Conservation (phyloP, 2,888 invertebrate genomes). For the Colostygia pectinataria region DNA sequence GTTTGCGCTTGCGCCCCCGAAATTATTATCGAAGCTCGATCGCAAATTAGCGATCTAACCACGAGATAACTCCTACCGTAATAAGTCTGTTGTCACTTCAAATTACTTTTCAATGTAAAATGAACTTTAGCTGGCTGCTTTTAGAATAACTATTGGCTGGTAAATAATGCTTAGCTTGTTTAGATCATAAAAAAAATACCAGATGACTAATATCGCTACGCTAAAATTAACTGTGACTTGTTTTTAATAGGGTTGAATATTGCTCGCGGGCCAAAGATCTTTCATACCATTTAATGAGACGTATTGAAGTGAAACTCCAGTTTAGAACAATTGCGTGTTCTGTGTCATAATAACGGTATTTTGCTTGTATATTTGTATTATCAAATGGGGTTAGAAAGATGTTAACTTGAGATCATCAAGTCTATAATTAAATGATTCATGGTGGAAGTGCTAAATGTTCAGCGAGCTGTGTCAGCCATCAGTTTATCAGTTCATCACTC, state of each 20-base stretch:
- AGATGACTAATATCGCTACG: background rate
- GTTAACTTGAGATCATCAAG: conserved; percentile 17
- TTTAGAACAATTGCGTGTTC: background rate
- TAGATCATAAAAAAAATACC: too few species aligned
- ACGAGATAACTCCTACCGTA: conserved; percentile 47
- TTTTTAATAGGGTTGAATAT: background rate
- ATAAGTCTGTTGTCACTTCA: conserved; percentile 20
- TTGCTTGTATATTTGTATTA: conserved; percentile 46
- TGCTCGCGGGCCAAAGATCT: background rate
- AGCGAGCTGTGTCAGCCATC: background rate
- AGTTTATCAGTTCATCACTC: too few species aligned
- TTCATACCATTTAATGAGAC: too few species aligned
- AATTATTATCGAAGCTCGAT: conserved; percentile 48
- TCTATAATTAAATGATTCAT: conserved; percentile 17
- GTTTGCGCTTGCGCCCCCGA: conserved; percentile 33
- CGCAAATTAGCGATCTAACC: conserved; percentile 62
- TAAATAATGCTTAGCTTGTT: too few species aligned
- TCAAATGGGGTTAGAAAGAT: conserved; percentile 27
- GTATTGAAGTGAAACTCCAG: background rate
- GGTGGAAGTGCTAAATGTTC: background rate
- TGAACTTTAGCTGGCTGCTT: background rate
- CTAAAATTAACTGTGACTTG: background rate
- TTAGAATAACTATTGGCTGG: background rate
- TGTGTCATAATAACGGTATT: conserved; percentile 47
- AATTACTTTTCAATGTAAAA: background rate